Percentiles rank a stretch among this genome's conserved stretches.
phyloP scores from a whole-genome alignment of 2,113 vertebrate species.

The Oreochromis spilurus region DNA sequence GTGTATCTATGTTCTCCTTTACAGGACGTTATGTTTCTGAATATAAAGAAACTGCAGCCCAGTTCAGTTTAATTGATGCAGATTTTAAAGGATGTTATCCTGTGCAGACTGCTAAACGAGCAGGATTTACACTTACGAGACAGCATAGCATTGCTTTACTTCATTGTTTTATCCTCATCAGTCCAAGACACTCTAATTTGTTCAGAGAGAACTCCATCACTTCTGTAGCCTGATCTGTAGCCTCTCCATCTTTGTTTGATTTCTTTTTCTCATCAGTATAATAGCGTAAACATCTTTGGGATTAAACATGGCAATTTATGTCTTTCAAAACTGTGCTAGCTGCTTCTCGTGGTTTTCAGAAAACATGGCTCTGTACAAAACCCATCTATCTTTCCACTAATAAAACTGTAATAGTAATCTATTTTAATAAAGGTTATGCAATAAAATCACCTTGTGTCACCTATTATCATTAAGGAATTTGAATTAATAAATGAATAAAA shows the following conservation, averaged over 20 bases:
- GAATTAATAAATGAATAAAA: not conserved
- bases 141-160: not conserved
- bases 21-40: not conserved
- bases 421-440: not conserved
- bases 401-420: not conserved
- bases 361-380: not conserved
- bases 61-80: not conserved
- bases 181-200: not conserved
- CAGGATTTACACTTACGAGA: not conserved
- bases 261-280: not conserved
- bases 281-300: not conserved
- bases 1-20: not conserved
- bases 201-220: not conserved
- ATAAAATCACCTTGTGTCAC: not conserved
- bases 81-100: not conserved
- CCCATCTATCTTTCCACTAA: not conserved
- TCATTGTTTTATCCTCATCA: not conserved
- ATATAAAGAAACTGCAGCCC: not conserved
- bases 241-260: not conserved
- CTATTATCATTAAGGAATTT: not conserved
- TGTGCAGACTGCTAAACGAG: conserved; percentile 20
- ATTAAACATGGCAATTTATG: not conserved
- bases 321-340: not conserved
- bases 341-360: not conserved
- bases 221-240: not conserved